Base-by-base conservation (phyloP, 2,113 vertebrate species). In the Melanerpes formicivorus region DNA sequence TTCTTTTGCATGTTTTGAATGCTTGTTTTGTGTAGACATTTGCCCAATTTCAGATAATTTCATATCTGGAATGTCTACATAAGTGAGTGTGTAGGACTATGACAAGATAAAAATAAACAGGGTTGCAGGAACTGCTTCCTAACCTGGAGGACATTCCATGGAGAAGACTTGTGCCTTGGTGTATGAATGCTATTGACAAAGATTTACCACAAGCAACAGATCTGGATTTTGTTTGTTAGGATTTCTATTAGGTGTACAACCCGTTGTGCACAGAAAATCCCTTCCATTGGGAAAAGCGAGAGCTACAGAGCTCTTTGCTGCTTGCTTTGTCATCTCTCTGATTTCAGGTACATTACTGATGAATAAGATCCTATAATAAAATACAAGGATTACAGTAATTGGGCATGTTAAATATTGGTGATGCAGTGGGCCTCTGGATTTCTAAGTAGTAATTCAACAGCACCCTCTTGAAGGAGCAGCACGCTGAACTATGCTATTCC, bases 11-110 rank as follows among this genome's bases (percentile, higher is more conserved):
- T 3, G 1, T 22, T 74, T 11, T 18, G 44, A 79, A 65, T 64
- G 25, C 77, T 88, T 87, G 65, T 64, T 92, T 90, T 85, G 55
- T 4, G 1, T 46, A 86, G 65, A 75, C 44, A 30, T 55, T 55
- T 80, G 40, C 59, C 84, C 82, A 78, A 34, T 86, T 94, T 80
- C 79, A 83, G 54, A 52, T 71, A 93, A 95, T 93, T 94, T 93
- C 18, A 64, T 2, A 30, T 90, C 81, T 94, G 87, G 89, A 95
- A 92, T 29, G 54, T 75, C 85, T 83, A 54, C 19, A 2, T 81
- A 84, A 87, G 42, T 46, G 8, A 1, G 44, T 8, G 25, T 50
- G 44, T 80, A 58, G 65, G 70, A 84, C 42, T 74, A 83, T 50
- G 62, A 78, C 19, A 86, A 91, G 34, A 71, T 66, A 95, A 91